A percentile compares a stretch with the other conserved stretches of the same genome.
These are phyloP conservation scores for Triplophysa dalaica DNA, from an alignment of 2,113 vertebrate genomes.

Conservation along the genomic window DNA sequence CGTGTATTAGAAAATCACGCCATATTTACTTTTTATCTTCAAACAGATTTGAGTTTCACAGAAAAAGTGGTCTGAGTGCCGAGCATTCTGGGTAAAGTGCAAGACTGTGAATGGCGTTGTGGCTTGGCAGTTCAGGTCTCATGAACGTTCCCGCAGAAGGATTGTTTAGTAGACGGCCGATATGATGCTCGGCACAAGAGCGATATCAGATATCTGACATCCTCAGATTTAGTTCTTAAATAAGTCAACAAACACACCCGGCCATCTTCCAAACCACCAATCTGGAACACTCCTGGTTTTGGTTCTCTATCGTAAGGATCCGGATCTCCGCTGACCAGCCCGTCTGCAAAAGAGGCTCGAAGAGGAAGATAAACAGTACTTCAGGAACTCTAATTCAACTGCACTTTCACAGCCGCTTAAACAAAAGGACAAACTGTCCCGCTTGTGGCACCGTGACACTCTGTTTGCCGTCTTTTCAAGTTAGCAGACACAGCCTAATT, in stretches of 20 bases:
- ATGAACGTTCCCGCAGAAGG: not conserved
- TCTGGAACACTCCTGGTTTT: constrained; percentile 57
- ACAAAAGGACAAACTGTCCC: not conserved
- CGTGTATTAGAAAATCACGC: not conserved
- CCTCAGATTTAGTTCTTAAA: constrained; percentile 66
- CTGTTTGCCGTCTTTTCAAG: not conserved
- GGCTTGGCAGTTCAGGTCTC: constrained; percentile 22
- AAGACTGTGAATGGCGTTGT: constrained; percentile 42
- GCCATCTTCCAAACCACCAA: constrained; percentile 60
- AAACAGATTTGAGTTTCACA: constrained; percentile 22
- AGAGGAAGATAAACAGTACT: not conserved
- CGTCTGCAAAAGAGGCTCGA: constrained; percentile 1
- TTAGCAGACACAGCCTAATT: not conserved
- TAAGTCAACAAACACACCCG: constrained; percentile 64
- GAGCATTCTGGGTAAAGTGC: not conserved
- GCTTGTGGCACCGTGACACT: not conserved
- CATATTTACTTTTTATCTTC: not conserved
- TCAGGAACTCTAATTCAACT: not conserved
- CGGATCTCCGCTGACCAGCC: constrained; percentile 31
- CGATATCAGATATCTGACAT: constrained; percentile 70
- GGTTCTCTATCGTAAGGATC: constrained; percentile 61
- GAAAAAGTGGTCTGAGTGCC: not conserved
- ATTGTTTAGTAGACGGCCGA: not conserved
- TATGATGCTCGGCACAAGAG: constrained; percentile 57
- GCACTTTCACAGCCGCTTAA: not conserved